Evolutionary conservation across 2,888 invertebrate genomes (phyloP).

Genomic region (Dasysyrphus albostriatus): DNA sequence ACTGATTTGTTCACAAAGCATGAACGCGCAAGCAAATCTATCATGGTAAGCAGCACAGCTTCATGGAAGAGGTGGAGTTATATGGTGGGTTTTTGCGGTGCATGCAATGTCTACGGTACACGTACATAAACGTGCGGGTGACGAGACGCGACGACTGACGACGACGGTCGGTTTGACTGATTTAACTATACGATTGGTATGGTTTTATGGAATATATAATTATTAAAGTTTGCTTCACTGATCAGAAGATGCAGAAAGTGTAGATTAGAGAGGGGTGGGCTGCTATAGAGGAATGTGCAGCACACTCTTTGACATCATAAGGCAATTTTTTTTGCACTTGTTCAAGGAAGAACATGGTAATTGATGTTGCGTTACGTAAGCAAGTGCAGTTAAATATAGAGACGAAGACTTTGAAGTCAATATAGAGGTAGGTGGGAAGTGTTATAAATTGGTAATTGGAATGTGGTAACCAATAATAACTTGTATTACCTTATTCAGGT

Average conservation of each 20-base stretch:
- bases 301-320: conserved; percentile 55
- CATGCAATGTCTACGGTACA: conserved; percentile 32
- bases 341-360: conserved; percentile 62
- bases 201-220: conserved; percentile 54
- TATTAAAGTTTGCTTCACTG: conserved; percentile 37
- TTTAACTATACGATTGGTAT: conserved; percentile 54
- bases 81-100: conserved; percentile 16
- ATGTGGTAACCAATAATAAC: conserved; percentile 25
- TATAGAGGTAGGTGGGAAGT: conserved; percentile 13
- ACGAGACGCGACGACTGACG: neutral
- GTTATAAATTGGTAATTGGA: conserved; percentile 28
- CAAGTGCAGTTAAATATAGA: neutral
- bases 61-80: conserved; percentile 54
- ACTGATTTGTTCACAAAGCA: conserved; percentile 63
- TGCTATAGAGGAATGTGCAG: conserved; percentile 26
- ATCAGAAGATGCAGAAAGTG: neutral
- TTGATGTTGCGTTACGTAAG: conserved; percentile 47
- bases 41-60: conserved; percentile 53
- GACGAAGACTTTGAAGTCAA: neutral
- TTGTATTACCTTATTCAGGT: conserved; percentile 8
- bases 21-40: conserved; percentile 53
- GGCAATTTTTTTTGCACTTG: conserved; percentile 54
- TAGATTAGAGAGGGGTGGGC: neutral
- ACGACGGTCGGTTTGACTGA: conserved; percentile 37
- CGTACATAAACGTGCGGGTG: conserved; percentile 5